Base-by-base conservation (phyloP, 2,888 invertebrate genomes). In the Acrobasis suavella region DNA sequence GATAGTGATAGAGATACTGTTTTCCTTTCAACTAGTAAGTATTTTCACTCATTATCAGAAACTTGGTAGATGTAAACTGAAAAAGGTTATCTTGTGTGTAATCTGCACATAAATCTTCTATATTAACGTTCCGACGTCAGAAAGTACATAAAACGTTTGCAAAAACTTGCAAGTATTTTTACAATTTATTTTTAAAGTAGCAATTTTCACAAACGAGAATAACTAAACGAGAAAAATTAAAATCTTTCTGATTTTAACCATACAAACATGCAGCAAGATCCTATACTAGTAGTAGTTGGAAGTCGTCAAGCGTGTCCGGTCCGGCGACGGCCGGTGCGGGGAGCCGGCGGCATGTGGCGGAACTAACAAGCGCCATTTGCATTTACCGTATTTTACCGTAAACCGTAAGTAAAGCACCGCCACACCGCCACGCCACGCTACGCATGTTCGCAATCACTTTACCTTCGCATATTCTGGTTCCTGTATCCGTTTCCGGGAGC, bases 361-460 rank as follows among this genome's bases (percentile, higher is more conserved):
- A 90, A 91, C 89, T 89, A 89, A 91, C 78, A 69, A 82, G 80
- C 69, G 69, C 69, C 78, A 84, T 86, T 87, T 87, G 74, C 80
- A 79, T 85, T 84, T 86, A 88, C 87, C 80, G 87, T 85, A 85
- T 73, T 81, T 72, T 78, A 79, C 81, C 77, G 83, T 84, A 85
- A 78, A 73, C 73, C 69, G 75, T 75, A 78, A 56, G 56, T 56
- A 56, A 73, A 70, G 69, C 69, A 76, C 80, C 78, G 70, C 70
- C 69, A 73, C 73, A 73, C 74, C 32, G 32, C 32, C 32, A 32
- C 32, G 32, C 32, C 32, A 32, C 32, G 8, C 32, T 32, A 74
- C 67, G 62, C 62, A 37, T 5, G 64, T 73, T 75, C 70, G 77
- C 77, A 77, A 78, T 75, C 70, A 65, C 60, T 71, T 73, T 74